Evolutionary conservation across 2,888 invertebrate species (phyloP).

Genomic region (Stenodera caucasica): DNA sequence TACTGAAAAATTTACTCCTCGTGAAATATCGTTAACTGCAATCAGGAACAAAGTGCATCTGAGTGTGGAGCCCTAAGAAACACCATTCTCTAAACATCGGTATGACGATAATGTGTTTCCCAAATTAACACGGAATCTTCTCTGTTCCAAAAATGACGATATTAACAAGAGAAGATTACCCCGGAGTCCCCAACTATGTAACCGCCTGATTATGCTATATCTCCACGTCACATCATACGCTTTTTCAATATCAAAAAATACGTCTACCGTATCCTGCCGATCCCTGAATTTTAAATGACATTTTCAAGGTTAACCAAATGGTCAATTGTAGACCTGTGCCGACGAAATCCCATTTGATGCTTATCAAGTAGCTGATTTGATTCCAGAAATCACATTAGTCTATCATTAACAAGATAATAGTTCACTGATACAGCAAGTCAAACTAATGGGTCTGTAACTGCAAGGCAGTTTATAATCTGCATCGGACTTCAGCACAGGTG

Average conservation of each 20-base stretch:
- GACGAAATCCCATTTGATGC: slow-evolving; percentile 23
- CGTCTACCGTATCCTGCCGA: slow-evolving; percentile 16
- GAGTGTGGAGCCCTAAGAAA: too few species aligned
- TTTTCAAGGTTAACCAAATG: slow-evolving; percentile 21
- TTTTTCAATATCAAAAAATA: slow-evolving; percentile 27
- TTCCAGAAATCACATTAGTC: slow-evolving; percentile 26
- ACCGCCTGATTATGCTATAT: background rate
- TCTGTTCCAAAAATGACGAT: too few species aligned
- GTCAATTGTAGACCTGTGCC: slow-evolving; percentile 18
- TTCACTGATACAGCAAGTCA: slow-evolving; percentile 18
- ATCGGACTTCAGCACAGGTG: slow-evolving; percentile 19
- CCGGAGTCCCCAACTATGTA: background rate
- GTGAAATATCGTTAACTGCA: too few species aligned
- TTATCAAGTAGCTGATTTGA: slow-evolving; percentile 9
- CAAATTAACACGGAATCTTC: too few species aligned
- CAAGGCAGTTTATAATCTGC: slow-evolving; percentile 4
- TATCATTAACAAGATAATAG: slow-evolving; percentile 22
- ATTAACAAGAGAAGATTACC: too few species aligned
- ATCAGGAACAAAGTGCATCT: too few species aligned
- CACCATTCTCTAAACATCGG: too few species aligned
- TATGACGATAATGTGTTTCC: too few species aligned
- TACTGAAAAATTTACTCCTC: too few species aligned
- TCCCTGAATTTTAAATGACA: slow-evolving; percentile 24
- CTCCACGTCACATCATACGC: slow-evolving; percentile 22
- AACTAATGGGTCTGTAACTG: slow-evolving; percentile 26